Base-by-base conservation (phyloP, 2,797 vertebrate species). In the Mormyrops boulengeri region DNA sequence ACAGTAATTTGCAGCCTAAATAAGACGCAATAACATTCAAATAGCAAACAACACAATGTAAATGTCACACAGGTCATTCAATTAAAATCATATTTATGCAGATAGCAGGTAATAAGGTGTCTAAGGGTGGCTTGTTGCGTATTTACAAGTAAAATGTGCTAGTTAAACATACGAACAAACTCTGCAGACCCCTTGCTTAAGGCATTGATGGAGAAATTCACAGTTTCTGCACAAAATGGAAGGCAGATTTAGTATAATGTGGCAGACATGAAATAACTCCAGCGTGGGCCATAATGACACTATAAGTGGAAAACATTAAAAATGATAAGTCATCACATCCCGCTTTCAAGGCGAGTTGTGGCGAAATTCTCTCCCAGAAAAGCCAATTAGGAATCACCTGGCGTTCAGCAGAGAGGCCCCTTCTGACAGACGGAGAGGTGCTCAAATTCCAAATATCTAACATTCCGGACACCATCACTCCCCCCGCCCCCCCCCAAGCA, bases 371-470 rank as follows among this genome's bases (percentile, higher is more conserved):
- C 47, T 2, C 41, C 44, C 66, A 53, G 50, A 89, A 73, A 22
- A 55, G 44, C 88, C 88, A 52, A 82, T 89, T 82, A 82, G 69
- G 50, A 80, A 55, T 89, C 88, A 82, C 88, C 69, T 82, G 88
- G 88, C 34, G 69, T 55, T 89, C 69, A 19, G 6, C 69, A n/a
- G 69, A 82, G 44, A 52, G 69, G 73, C 34, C 88, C 69, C 34
- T 12, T 80, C 62, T 88, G 69, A 84, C 73, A 84, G 88, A 84
- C 9, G 38, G 77, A 89, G 52, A 62, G 73, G 41, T 89, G 69
- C 73, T 89, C 49, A 77, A 89, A 89, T 89, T 73, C 69, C 30
- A 89, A 89, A 82, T 73, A 55, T 77, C 34, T 52, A 89, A 89
- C 88, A 57, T 80, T 89, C 69, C 3, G 47, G 88, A 89, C 52